Conservation (phyloP, 2,888 invertebrate genomes). For the Brachypterus glaber region DNA sequence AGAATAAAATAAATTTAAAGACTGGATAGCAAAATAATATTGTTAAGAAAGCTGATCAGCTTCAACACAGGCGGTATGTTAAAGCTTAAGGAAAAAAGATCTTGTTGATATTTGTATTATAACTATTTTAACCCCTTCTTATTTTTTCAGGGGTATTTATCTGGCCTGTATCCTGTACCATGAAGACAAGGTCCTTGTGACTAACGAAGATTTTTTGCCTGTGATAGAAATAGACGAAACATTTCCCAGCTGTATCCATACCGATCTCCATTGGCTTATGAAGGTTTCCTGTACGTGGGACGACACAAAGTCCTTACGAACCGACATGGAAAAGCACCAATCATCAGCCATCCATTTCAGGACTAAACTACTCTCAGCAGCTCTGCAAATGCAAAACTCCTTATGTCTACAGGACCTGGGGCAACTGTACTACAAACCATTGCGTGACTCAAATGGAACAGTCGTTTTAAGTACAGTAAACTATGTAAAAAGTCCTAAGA, state of each 20-base stretch:
- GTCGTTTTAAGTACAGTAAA: constrained; percentile 84
- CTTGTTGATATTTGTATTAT: background rate
- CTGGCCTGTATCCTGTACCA: constrained; percentile 88
- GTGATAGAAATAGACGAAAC: constrained; percentile 96
- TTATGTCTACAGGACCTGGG: constrained; percentile 89
- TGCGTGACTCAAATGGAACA: constrained; percentile 82
- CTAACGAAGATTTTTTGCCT: constrained; percentile 94
- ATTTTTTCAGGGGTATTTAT: constrained; percentile 73
- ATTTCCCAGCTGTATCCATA: constrained; percentile 82
- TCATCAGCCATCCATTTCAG: constrained; percentile 87
- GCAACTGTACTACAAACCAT: constrained; percentile 84
- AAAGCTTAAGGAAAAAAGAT: background rate
- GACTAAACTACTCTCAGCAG: constrained; percentile 84
- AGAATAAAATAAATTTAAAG: constrained; percentile 5
- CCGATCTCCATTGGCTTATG: constrained; percentile 97
- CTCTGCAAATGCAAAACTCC: constrained; percentile 85
- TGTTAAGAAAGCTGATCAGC: background rate
- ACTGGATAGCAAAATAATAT: background rate
- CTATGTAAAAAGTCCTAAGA: constrained; percentile 69
- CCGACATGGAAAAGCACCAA: constrained; percentile 90
- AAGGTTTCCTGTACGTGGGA: constrained; percentile 91
- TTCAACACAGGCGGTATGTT: background rate
- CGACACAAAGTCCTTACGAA: constrained; percentile 81
- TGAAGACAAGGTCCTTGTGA: constrained; percentile 91
- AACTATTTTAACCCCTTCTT: too few relatives aligned